Evolutionary conservation across 2,888 invertebrate species (phyloP), one percentile per base, ranked within the genome.

Genomic region (Marasmarcha lunaedactyla): DNA sequence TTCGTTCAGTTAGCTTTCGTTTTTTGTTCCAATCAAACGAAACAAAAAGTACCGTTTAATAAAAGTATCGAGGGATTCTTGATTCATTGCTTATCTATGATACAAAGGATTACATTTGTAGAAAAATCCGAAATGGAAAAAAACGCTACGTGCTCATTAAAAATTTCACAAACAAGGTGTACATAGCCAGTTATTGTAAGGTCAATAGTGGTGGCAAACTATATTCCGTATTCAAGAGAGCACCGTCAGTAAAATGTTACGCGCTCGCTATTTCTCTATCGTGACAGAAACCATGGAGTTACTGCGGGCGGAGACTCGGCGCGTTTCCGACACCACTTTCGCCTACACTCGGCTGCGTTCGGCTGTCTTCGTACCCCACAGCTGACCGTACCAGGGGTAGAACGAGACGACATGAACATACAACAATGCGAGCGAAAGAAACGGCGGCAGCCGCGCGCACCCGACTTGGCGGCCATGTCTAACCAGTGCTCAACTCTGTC

Each of bases 271-370:
- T 30, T 30, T 30, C 30, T 30, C 10, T 11, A 30, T 7, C 30
- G 30, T 30, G 6, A 30, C 30, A n/a, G 30, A 30, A 14, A 34
- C 13, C 34, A 13, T 9, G 11, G 42, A 34, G 34, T n/a, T n/a
- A n/a, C n/a, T n/a, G n/a, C n/a, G n/a, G n/a, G n/a, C n/a, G 11
- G 7, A 34, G 46, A 42, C 54, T 52, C 63, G 57, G 57, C 56
- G 62, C 62, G 65, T 57, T 68, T 66, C 72, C 71, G 68, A 74
- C 68, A 69, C 60, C 66, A 76, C 79, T 78, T 79, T 83, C 77
- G 77, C 71, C 67, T 57, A 52, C 64, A 53, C 51, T 79, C 84
- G 83, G 71, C 46, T 44, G 33, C 39, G 44, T 45, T 78, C 84
- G 84, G 67, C 54, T 44, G 46, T 55, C 57, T 57, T 67, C 78